Percentiles rank a stretch among this genome's conserved stretches.
phyloP scores from a whole-genome alignment of 2,888 invertebrate species.

The Andrena fulva region DNA sequence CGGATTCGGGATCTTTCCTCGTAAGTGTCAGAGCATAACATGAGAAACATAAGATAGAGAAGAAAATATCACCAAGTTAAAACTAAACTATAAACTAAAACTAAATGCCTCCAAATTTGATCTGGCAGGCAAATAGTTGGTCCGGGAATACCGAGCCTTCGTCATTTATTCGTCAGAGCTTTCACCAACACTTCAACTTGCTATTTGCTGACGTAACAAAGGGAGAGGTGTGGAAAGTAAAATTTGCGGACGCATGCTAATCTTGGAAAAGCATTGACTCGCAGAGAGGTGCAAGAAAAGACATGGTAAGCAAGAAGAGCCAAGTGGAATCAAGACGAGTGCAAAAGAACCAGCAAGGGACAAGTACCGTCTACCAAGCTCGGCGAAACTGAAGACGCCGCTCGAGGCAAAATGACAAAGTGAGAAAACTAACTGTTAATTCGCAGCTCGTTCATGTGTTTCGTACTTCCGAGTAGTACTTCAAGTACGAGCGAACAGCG shows the following conservation, averaged over 20 bases:
- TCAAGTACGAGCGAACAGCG: background rate
- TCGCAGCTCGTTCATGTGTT: background rate
- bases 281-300: background rate
- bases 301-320: background rate
- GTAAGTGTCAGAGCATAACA: too few relatives aligned
- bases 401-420: background rate
- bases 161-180: background rate
- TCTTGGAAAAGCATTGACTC: background rate
- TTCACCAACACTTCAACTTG: background rate
- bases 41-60: too few relatives aligned
- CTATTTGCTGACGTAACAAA: background rate
- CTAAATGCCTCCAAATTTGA: too few relatives aligned
- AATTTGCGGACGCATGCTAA: conserved; percentile 4
- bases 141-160: too few relatives aligned
- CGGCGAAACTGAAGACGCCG: background rate
- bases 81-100: too few relatives aligned
- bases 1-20: too few relatives aligned
- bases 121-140: too few relatives aligned
- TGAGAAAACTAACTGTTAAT: background rate
- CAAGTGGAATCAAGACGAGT: background rate
- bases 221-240: background rate
- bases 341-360: background rate
- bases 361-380: background rate
- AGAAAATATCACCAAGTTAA: too few relatives aligned
- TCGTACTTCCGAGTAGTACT: background rate